phyloP scores from a whole-genome alignment of 2,113 vertebrate genomes.

The Upupa epops region DNA sequence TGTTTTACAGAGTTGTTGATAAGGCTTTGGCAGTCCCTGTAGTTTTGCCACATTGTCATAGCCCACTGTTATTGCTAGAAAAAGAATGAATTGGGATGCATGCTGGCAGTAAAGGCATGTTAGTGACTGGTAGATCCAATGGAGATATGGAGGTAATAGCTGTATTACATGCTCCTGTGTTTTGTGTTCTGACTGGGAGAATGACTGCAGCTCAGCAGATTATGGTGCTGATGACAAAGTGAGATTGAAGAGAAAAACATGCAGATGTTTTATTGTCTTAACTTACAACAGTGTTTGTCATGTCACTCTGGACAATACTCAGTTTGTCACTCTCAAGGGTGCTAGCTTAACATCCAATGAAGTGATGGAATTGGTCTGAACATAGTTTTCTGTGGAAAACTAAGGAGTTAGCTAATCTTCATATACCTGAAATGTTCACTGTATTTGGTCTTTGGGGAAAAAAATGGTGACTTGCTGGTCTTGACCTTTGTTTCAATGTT shows the following conservation, averaged over 20 bases:
- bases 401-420: background rate
- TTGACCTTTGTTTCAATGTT: background rate
- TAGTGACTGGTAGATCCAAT: background rate
- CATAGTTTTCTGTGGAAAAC: background rate
- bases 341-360: background rate
- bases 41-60: background rate
- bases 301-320: accelerated
- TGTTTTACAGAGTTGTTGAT: background rate
- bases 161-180: background rate
- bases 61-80: accelerated
- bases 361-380: background rate
- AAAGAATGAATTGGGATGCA: background rate
- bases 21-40: background rate
- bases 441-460: background rate
- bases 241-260: background rate
- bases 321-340: background rate
- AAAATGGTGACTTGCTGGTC: background rate
- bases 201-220: background rate
- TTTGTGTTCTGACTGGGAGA: background rate
- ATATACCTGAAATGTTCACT: background rate
- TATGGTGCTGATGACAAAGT: background rate
- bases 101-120: accelerated
- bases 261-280: background rate
- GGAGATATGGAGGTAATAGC: accelerated
- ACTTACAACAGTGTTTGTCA: background rate